Evolutionary conservation across 1,140 invertebrate species (phyloP).

Genomic region (Aleiodes sp.): DNA sequence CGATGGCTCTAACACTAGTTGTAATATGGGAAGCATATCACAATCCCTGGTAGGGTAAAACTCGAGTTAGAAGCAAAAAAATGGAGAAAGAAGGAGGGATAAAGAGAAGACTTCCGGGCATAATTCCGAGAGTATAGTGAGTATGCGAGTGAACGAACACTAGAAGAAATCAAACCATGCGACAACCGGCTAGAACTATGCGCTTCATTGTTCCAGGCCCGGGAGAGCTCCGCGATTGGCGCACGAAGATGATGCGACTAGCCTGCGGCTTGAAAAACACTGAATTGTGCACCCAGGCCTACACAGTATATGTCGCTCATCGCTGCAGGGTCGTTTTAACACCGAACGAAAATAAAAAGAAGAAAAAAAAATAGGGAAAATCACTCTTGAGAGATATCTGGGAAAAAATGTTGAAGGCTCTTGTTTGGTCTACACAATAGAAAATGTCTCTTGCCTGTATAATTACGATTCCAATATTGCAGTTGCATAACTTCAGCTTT

Average conservation of each 20-base stretch:
- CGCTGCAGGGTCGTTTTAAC: background rate
- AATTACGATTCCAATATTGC: background rate
- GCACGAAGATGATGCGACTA: conserved; percentile 26
- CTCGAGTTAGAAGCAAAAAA: conserved; percentile 11
- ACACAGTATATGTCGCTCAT: background rate
- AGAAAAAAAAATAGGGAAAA: background rate
- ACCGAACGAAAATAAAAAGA: background rate
- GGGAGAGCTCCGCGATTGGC: conserved; percentile 16
- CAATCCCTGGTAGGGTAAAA: background rate
- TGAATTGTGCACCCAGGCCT: background rate
- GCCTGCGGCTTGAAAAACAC: background rate
- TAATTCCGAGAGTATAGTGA: conserved; percentile 10
- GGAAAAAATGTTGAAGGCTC: background rate
- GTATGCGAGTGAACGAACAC: conserved; percentile 17
- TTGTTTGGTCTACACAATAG: background rate
- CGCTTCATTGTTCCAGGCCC: conserved; percentile 26
- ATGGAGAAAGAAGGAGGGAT: background rate
- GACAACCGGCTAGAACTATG: background rate
- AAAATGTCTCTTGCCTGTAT: background rate
- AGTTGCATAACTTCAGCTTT: no score
- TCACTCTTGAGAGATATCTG: background rate
- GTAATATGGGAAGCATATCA: background rate
- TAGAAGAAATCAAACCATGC: conserved; percentile 29
- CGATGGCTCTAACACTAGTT: background rate
- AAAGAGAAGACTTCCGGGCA: conserved; percentile 32